Evolutionary conservation across 2,113 vertebrate genomes (phyloP).

Genomic region (Lepidiolamprologus cunningtoni): DNA sequence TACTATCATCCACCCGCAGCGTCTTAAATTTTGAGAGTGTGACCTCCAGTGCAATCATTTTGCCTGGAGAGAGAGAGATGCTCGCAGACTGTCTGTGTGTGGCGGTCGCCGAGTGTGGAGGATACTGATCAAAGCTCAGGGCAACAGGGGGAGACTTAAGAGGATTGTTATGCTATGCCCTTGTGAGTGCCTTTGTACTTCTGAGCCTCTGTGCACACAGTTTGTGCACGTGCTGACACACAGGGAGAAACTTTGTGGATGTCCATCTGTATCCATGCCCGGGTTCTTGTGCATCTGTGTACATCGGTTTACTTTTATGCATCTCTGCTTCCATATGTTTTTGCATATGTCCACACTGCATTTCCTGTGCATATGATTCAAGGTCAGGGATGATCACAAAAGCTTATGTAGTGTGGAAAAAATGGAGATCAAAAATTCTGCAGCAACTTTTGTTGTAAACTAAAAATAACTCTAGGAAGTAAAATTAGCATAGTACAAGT

Average conservation of each 20-base stretch:
- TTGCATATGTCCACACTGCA: not conserved
- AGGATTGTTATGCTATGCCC: constrained; percentile 19
- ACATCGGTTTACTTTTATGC: not conserved
- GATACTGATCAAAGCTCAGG: constrained; percentile 39
- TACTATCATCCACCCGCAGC: not conserved
- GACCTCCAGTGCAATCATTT: constrained; percentile 8
- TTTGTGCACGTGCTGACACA: not conserved
- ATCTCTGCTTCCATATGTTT: constrained; percentile 2
- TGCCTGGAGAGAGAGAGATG: not conserved
- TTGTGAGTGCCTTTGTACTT: constrained; percentile 17
- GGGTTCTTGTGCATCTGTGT: not conserved
- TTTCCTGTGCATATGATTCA: not conserved
- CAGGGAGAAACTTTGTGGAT: not conserved
- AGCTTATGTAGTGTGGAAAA: not conserved
- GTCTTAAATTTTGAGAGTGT: not conserved
- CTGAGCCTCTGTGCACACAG: not conserved
- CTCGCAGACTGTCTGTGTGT: not conserved
- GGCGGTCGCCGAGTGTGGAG: not conserved
- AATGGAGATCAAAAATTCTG: not conserved
- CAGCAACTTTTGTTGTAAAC: not conserved
- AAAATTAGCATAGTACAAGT: not conserved
- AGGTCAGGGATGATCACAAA: not conserved
- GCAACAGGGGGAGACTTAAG: constrained; percentile 12
- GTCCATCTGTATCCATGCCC: not conserved
- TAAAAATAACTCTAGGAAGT: not conserved